Conservation (phyloP, 2,113 vertebrate genomes). For the Myodes glareolus region DNA sequence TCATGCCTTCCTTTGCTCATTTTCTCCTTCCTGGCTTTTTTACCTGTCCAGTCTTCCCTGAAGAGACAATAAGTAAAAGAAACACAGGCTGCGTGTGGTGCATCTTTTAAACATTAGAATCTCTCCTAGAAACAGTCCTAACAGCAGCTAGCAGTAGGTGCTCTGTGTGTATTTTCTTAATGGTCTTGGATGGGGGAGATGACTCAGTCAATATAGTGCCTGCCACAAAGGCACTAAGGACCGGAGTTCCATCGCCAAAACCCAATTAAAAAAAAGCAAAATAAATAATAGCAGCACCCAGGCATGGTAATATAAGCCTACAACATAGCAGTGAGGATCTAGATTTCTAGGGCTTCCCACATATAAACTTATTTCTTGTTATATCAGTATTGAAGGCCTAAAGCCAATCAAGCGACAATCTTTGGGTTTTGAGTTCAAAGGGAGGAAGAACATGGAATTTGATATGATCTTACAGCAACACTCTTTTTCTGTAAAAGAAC, state of each 20-base stretch:
- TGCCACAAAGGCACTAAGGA: too few species aligned
- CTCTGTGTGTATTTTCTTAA: not conserved
- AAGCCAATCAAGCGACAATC: not conserved
- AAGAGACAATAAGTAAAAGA: not conserved
- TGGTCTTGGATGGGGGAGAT: not conserved
- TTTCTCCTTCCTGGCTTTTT: not conserved
- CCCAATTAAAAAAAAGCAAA: not conserved
- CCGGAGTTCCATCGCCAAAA: not conserved
- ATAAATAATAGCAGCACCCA: not conserved
- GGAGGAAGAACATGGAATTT: not conserved
- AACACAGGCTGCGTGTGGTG: not conserved
- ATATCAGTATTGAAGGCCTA: not conserved
- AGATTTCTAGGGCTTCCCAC: constrained; percentile 18
- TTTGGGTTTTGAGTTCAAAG: not conserved
- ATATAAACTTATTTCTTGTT: not conserved
- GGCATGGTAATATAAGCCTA: not conserved
- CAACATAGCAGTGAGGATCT: not conserved
- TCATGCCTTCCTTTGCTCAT: not conserved
- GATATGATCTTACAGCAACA: not conserved
- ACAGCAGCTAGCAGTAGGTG: not conserved
- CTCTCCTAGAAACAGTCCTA: not conserved
- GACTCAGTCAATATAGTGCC: not conserved
- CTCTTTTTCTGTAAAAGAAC: constrained; percentile 6
- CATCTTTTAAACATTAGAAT: not conserved
- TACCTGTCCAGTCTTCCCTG: not conserved